phyloP scores from a whole-genome alignment of 2,113 vertebrate species.

The Macquaria ambigua region DNA sequence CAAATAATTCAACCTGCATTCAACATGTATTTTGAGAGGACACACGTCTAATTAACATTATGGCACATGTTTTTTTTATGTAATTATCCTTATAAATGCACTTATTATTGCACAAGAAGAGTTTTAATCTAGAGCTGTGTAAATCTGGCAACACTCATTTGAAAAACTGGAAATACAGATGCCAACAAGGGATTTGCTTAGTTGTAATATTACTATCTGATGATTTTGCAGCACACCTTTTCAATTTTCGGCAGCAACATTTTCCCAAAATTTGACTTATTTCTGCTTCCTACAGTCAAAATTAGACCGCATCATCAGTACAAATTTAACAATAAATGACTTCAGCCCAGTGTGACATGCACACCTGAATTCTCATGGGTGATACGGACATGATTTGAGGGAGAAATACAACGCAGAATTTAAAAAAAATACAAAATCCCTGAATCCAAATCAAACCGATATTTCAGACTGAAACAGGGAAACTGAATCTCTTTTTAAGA shows the following conservation, averaged over 20 bases:
- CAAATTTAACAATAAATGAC: neutral
- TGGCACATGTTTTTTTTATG: no score
- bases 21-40: neutral
- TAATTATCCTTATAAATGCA: no score
- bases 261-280: neutral
- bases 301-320: neutral
- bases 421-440: neutral
- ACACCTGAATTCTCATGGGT: neutral
- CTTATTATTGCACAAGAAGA: neutral
- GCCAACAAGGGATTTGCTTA: slow-evolving; percentile 4
- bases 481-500: neutral
- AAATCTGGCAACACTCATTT: neutral
- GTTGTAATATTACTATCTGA: neutral
- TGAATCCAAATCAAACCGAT: slow-evolving; percentile 11
- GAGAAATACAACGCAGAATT: neutral
- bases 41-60: neutral
- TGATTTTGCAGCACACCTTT: neutral
- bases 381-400: neutral
- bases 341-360: neutral
- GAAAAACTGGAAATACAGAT: slow-evolving; percentile 13
- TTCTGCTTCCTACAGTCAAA: neutral
- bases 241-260: neutral
- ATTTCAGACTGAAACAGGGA: slow-evolving; percentile 23
- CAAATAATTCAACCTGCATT: neutral
- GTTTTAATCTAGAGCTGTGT: neutral